Conservation (phyloP, 2,113 vertebrate genomes). For the Serinus canaria region DNA sequence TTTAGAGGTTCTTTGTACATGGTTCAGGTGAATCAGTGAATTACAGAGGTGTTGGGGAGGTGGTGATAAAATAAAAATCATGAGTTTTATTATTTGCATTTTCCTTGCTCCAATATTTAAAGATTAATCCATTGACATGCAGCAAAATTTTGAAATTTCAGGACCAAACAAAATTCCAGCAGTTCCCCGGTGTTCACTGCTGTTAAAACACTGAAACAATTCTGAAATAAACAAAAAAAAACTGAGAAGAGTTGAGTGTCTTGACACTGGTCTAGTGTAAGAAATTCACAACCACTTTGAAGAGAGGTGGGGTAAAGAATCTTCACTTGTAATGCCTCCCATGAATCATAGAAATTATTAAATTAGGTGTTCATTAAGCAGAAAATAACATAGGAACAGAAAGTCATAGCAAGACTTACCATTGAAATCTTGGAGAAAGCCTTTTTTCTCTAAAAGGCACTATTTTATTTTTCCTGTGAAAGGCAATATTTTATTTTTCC, state of each 20-base stretch:
- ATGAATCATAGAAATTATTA: not conserved
- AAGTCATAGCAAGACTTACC: not conserved
- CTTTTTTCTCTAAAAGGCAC: not conserved
- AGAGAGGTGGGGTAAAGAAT: not conserved
- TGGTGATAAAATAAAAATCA: not conserved
- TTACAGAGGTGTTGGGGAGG: not conserved
- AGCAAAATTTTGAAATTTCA: not conserved
- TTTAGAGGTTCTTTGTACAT: not conserved
- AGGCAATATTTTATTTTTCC: not conserved
- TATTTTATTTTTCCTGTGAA: not conserved
- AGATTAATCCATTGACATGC: not conserved
- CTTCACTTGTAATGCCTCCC: not conserved
- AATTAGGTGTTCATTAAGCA: not conserved
- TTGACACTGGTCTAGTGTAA: not conserved
- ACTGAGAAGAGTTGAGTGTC: not conserved
- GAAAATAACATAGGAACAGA: not conserved
- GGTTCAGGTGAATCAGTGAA: not conserved
- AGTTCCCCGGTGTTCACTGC: not conserved
- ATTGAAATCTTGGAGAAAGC: not conserved
- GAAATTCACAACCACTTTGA: not conserved
- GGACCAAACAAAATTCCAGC: not conserved
- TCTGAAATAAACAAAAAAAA: not conserved
- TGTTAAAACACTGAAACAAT: not conserved
- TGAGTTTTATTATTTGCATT: not conserved
- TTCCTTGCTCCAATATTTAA: not conserved